These are phyloP conservation scores for Telmatherina bonti DNA, from an alignment of 2,797 vertebrate genomes.

Conservation along the genomic window DNA sequence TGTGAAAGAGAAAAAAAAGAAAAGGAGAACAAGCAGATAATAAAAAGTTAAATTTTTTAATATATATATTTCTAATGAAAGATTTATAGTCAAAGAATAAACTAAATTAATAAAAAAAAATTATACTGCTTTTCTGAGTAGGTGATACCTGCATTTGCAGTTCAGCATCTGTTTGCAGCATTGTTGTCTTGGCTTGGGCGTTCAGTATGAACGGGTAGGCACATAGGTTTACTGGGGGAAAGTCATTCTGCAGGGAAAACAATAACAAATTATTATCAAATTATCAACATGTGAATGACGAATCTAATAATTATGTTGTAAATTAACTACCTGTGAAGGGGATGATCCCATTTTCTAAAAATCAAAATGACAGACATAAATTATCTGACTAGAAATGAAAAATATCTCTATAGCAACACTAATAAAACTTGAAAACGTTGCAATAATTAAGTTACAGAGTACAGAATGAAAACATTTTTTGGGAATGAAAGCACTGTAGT, in stretches of 20 bases:
- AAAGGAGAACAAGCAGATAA: background rate
- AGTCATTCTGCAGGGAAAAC: conserved; percentile 82
- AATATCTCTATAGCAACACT: background rate
- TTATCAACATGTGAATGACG: background rate
- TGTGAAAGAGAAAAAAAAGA: background rate
- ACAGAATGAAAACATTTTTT: conserved; percentile 23
- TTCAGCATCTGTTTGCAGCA: conserved; percentile 97
- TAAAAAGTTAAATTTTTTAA: background rate
- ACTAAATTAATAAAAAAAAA: background rate
- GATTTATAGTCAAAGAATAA: background rate
- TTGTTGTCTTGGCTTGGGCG: conserved; percentile 98
- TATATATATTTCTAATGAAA: background rate
- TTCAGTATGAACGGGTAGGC: conserved; percentile 98
- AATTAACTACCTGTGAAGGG: conserved; percentile 88
- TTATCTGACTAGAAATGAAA: background rate
- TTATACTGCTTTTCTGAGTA: background rate
- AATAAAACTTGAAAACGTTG: background rate
- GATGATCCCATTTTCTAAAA: conserved; percentile 91
- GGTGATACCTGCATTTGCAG: conserved; percentile 95
- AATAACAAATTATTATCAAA: background rate
- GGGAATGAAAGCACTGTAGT: background rate
- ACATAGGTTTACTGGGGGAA: conserved; percentile 90
- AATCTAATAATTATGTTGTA: background rate
- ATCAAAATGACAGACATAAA: conserved; percentile 42
- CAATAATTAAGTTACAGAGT: background rate